Base-by-base conservation (phyloP, 2,888 invertebrate species). In the Microctonus brassicae region DNA sequence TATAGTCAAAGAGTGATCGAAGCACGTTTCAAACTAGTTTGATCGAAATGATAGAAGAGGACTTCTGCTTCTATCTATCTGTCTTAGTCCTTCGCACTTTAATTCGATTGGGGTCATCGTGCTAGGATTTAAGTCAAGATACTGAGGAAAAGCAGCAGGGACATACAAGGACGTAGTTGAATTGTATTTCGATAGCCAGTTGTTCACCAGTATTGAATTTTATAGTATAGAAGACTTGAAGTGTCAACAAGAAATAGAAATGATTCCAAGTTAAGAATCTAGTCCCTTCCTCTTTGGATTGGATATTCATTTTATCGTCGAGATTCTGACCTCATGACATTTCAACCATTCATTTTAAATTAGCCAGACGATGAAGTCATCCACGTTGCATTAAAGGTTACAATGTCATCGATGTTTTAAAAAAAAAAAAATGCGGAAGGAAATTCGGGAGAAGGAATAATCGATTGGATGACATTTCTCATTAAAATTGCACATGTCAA, bases 31-130 rank as follows among this genome's bases (percentile, higher is more conserved):
- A 62, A 75, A 73, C 60, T 34, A 73, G 67, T 72, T 74, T 52
- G 42, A 61, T 60, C 29, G 69, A 68, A 69, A 78, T 72, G 75
- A 74, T 75, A 72, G 70, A 47, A 69, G 73, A 36, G 47, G 61
- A 29, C 63, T 62, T 70, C 65, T 57, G 64, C 39, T n/a, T 17
- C 17, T 7, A 7, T 47, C 47, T 47, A 7, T 47, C 29, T 29
- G 29, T 5, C 7, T 29, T 17, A 60, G 70, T 78, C 75, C 71
- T 76, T 72, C 75, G 78, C 72, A 70, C 72, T 75, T 76, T 79
- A 79, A 79, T 78, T 75, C 76, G 78, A 74, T 77, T 68, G 75
- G 75, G 76, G 77, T 77, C 79, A 76, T 79, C 75, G 75, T 60
- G 62, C 62, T 13, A 57, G 42, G 53, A 39, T 24, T 29, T 52